Percentiles rank a stretch among this genome's conserved stretches.
These are phyloP conservation scores for Brachionus sp. DNA, from an alignment of 1,140 invertebrate genomes.

Conservation along the genomic window DNA sequence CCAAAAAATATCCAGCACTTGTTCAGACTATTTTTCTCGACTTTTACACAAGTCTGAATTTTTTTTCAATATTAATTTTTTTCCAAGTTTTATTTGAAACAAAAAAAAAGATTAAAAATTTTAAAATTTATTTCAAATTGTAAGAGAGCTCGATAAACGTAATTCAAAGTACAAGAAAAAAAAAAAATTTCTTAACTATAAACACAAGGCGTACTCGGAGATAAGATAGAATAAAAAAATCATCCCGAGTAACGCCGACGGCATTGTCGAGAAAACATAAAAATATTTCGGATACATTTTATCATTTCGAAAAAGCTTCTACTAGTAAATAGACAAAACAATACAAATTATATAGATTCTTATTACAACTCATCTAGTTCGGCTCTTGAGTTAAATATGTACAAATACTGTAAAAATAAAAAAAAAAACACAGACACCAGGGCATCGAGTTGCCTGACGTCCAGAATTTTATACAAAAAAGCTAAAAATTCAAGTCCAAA, in stretches of 20 bases:
- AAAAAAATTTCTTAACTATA: neutral
- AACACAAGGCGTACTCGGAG: neutral
- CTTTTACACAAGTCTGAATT: no score
- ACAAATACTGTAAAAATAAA: slow-evolving; percentile 9
- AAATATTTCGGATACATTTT: neutral
- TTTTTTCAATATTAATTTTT: no score
- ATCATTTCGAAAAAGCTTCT: neutral
- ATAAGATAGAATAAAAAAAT: neutral
- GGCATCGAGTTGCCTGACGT: neutral
- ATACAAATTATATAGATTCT: neutral
- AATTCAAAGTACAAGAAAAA: neutral
- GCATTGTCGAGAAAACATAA: slow-evolving; percentile 1
- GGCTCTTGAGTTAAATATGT: neutral
- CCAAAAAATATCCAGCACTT: no score
- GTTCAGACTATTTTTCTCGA: no score
- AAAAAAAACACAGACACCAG: neutral
- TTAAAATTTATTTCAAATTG: slow-evolving; percentile 6
- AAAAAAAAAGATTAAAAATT: neutral
- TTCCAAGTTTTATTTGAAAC: no score
- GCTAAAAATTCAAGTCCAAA: neutral
- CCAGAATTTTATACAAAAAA: neutral
- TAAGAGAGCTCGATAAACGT: neutral
- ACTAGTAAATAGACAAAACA: neutral
- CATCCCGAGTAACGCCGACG: neutral
- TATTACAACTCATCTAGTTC: slow-evolving; percentile 8